Base-by-base conservation (phyloP, 1,140 invertebrate genomes). In the Zaprionus camerounensis region DNA sequence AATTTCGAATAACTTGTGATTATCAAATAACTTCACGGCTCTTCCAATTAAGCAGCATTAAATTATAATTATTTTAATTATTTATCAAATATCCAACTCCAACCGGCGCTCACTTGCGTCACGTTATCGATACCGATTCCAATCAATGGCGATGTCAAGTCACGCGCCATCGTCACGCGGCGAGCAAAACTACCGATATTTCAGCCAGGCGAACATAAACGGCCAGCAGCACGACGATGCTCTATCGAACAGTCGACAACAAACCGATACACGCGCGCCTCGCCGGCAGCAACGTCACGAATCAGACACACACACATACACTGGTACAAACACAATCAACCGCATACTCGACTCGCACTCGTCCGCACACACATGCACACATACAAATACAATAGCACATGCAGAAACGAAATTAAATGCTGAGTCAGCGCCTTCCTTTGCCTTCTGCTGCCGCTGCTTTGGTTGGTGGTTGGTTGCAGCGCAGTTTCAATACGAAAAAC, bases 131-230 rank as follows among this genome's bases (percentile, higher is more conserved):
- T 85, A 85, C 76, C 76, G 71, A 85, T 86, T 86, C 75, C 80
- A 86, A 86, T 87, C 80, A 82, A 76, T 59, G 68, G 34, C 69
- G 73, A 77, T 73, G 64, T 77, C 38, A 68, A 77, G 76, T 62
- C 83, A 84, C 82, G 82, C 73, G 82, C 76, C 85, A 87, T 84
- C 82, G 82, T 85, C 82, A 84, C 82, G 82, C 78, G 82, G 82
- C 82, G 83, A 82, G 73, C 78, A 85, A 88, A 88, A 88, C 85
- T 92, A 92, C 91, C 91, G 91, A 92, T 92, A 92, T 92, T 92
- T 92, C 49, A 57, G 88, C 53, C 65, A 90, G 86, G 86, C 76
- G 61, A 76, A 38, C 82, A 90, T 70, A 31, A 81, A 62, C 20
- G 26, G 15, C 7, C 7, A 76, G 67, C 11, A 15, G 57, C 17